phyloP scores from a whole-genome alignment of 2,113 vertebrate species.

The Ivindomyrus marchei region DNA sequence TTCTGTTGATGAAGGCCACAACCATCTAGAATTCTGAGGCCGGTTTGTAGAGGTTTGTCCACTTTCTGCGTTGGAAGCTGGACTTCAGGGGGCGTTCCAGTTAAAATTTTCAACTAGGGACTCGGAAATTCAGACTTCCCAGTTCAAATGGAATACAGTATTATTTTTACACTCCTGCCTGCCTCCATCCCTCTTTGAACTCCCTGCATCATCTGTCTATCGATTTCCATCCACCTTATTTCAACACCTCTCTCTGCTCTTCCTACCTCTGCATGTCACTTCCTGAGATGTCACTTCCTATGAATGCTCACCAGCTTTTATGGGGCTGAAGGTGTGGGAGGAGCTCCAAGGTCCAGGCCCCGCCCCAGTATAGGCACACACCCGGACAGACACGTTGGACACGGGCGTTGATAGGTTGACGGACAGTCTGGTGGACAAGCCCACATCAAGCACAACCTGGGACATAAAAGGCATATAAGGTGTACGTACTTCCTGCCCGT shows the following conservation, averaged over 20 bases:
- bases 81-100: background rate
- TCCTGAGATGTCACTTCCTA: background rate
- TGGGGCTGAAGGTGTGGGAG: constrained; percentile 54
- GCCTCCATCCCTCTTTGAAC: background rate
- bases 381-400: constrained; percentile 66
- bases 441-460: constrained; percentile 63
- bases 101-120: background rate
- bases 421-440: constrained; percentile 59
- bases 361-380: constrained; percentile 71
- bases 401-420: constrained; percentile 61
- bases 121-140: background rate
- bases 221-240: background rate
- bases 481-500: background rate
- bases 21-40: background rate
- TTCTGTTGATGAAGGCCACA: background rate
- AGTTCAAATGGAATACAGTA: background rate
- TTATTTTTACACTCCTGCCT: background rate
- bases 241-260: background rate
- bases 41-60: background rate
- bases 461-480: background rate
- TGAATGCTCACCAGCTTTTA: constrained; percentile 42
- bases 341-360: constrained; percentile 79
- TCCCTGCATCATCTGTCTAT: background rate
- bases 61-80: background rate
- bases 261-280: background rate